phyloP scores from a whole-genome alignment of 2,113 vertebrate species.

The Hypocryptadius cinnamomeus region DNA sequence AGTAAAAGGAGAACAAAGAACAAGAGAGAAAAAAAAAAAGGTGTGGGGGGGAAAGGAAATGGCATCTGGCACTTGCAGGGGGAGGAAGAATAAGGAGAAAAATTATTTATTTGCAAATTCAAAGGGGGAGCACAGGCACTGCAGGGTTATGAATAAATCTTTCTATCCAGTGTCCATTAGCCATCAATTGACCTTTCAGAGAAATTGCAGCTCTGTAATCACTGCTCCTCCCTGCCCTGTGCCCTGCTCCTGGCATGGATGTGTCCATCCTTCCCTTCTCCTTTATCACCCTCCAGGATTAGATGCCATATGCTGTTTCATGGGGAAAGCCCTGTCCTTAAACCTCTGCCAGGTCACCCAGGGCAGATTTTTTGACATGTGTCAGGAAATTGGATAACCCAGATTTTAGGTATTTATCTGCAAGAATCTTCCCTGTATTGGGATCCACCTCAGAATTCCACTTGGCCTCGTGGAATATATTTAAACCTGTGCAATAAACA shows the following conservation, averaged over 20 bases:
- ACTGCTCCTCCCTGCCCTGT: neutral
- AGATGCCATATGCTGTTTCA: neutral
- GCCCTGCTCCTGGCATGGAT: neutral
- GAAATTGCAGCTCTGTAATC: neutral
- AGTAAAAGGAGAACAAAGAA: conserved; percentile 23
- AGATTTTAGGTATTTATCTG: neutral
- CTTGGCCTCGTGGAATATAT: neutral
- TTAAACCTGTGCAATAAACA: neutral
- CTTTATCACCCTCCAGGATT: neutral
- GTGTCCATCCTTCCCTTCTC: neutral
- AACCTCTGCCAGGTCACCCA: neutral
- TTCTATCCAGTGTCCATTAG: neutral
- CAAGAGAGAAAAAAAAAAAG: neutral
- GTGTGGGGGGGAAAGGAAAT: neutral
- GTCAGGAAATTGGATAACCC: neutral
- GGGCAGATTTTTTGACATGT: neutral
- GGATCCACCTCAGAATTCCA: neutral
- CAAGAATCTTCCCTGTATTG: neutral
- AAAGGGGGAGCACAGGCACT: neutral
- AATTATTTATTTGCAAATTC: neutral
- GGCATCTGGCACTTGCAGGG: neutral
- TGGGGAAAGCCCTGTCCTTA: neutral
- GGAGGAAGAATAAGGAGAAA: neutral
- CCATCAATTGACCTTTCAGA: neutral
- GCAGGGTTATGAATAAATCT: neutral